A percentile compares a stretch with the other conserved stretches of the same genome.
These are phyloP conservation scores for Hydractinia echinata DNA, from an alignment of 30 jellyfish, hydroid and myxozoan genomes.

Conservation along the genomic window DNA sequence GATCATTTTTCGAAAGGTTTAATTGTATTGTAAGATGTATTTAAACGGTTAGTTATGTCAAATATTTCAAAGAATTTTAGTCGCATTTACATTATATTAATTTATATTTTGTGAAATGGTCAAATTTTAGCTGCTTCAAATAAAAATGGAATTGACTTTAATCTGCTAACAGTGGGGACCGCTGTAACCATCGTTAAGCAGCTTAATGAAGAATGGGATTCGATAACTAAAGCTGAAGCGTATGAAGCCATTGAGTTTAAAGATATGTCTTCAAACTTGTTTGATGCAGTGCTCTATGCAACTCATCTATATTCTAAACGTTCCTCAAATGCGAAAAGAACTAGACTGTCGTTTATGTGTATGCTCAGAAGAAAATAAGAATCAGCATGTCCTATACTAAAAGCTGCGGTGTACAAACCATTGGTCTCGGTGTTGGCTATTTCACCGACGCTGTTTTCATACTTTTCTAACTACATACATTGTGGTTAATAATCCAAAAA, in stretches of 20 bases:
- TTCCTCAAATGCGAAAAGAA: neutral
- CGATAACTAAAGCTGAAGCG: no score
- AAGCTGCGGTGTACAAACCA: slow-evolving; percentile 6
- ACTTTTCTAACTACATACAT: neutral
- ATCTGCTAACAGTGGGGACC: neutral
- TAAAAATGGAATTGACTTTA: neutral
- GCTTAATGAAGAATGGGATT: no score
- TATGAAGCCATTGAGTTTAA: no score
- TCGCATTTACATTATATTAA: no score
- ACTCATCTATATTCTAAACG: neutral
- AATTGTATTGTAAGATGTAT: no score
- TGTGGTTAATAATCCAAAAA: slow-evolving; percentile 10
- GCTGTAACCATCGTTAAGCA: neutral
- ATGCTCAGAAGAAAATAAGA: slow-evolving; percentile 4
- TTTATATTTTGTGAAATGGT: no score
- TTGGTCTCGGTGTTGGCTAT: slow-evolving; percentile 17
- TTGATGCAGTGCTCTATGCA: no score
- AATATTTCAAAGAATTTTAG: no score
- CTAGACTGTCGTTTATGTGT: slow-evolving; percentile 9
- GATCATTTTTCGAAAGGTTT: no score
- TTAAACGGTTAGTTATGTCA: no score
- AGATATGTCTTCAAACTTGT: no score
- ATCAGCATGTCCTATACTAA: neutral
- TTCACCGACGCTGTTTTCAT: slow-evolving; percentile 8
- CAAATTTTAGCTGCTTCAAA: neutral